Evolutionary conservation across 2,113 vertebrate species (phyloP).

Genomic region (Eudyptes chrysolophus): DNA sequence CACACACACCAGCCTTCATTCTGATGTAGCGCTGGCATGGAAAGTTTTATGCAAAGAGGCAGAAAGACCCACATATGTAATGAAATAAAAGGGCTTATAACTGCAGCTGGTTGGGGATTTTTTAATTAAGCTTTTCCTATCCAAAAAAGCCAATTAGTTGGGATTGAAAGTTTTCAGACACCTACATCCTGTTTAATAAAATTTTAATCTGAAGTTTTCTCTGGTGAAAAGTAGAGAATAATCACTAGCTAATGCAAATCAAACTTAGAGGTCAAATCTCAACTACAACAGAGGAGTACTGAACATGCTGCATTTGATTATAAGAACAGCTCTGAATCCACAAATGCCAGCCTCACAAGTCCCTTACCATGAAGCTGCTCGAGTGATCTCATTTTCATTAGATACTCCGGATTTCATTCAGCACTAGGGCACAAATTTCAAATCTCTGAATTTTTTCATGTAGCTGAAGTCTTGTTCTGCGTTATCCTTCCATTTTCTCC

Average conservation of each 20-base stretch:
- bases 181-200: conserved; percentile 23
- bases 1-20: background rate
- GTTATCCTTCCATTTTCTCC: background rate
- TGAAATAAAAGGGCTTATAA: background rate
- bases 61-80: background rate
- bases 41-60: background rate
- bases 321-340: background rate
- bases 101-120: background rate
- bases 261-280: conserved; percentile 7
- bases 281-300: background rate
- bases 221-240: conserved; percentile 27
- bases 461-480: background rate
- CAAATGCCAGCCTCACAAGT: background rate
- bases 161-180: conserved; percentile 32
- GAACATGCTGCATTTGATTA: background rate
- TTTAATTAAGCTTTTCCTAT: conserved; percentile 24
- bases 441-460: background rate
- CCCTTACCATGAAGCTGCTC: background rate
- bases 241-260: background rate
- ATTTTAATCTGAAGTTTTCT: conserved; percentile 37
- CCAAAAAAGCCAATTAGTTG: conserved; percentile 20
- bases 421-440: background rate
- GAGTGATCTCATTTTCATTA: background rate
- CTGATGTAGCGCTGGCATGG: background rate
- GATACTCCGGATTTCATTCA: background rate